Conservation (phyloP, 2,888 invertebrate species). For the Drosophila pseudotakahashii region DNA sequence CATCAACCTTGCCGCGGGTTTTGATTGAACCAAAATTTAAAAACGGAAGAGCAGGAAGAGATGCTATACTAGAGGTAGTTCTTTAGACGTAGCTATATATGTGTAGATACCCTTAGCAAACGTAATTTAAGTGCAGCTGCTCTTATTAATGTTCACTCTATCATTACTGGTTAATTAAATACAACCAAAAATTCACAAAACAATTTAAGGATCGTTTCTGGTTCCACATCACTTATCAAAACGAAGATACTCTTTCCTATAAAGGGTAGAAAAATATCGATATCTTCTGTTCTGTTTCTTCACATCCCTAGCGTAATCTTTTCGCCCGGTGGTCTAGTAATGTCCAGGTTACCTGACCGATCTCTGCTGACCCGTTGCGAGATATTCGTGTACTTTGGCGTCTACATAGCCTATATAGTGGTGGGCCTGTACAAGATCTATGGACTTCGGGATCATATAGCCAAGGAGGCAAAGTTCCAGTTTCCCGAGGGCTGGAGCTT, state of each 20-base stretch:
- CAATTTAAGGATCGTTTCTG: not conserved
- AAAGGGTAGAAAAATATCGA: conserved; percentile 7
- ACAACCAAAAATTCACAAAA: conserved; percentile 1
- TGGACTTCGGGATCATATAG: conserved; percentile 68
- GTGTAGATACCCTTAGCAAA: conserved; percentile 18
- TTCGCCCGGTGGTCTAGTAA: not conserved
- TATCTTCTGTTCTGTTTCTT: not conserved
- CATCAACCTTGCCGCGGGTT: not conserved
- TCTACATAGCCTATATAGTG: conserved; percentile 80
- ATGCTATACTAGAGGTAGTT: conserved; percentile 11
- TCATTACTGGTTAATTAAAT: conserved; percentile 17
- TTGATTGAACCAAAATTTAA: not conserved
- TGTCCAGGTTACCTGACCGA: conserved; percentile 18
- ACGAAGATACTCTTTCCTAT: not conserved
- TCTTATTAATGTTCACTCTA: conserved; percentile 9
- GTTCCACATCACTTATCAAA: too few relatives aligned
- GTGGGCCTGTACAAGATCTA: conserved; percentile 77
- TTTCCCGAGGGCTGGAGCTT: conserved; percentile 79
- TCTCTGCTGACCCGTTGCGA: conserved; percentile 66
- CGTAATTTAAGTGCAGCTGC: not conserved
- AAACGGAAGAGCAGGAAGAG: conserved; percentile 1
- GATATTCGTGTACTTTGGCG: conserved; percentile 75
- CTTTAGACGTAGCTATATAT: conserved; percentile 13
- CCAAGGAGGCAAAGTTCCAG: conserved; percentile 62
- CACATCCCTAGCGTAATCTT: conserved; percentile 12